Evolutionary conservation across 2,888 invertebrate genomes (phyloP), one percentile per base, ranked within the genome.

Genomic region (Ophion ellenae): DNA sequence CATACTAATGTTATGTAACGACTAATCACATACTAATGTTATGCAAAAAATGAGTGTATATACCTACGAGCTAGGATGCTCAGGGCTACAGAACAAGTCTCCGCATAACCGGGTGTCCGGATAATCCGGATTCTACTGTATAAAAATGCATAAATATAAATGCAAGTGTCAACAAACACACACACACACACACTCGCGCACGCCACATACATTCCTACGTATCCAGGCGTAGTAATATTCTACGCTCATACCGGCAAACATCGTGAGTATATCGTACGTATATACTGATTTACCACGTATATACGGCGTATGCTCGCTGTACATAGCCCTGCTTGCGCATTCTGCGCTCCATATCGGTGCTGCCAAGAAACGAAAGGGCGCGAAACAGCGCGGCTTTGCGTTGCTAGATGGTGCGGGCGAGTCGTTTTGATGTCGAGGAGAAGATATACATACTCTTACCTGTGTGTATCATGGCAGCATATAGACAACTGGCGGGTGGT

Each of bases 251-350:
- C 40, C 40, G 40, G 40, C 40, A 40, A 40, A 40, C 40, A 53
- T 53, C 17, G 53, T 53, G 53, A 57, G 14, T 32, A 64, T 14
- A 64, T 32, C 28, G 64, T 64, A 64, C 64, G 64, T 57, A 57
- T 63, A 79, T 61, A 63, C 77, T 69, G 69, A 70, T 70, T 61
- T 63, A 70, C 32, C 67, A 78, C 45, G 67, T 69, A 78, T 63
- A 79, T 40, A 40, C 40, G 47, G 70, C 53, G 66, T 79, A 71
- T 70, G 67, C 77, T 17, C 28, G 59, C 36, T 69, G 76, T 69
- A 78, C 69, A 78, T 69, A n/a, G 57, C 64, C 17, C 66, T 73
- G 69, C 32, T 63, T 77, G 77, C 57, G 67, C 77, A 77, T 77
- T 77, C 77, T 67, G 40, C 20, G 57, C 32, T 64, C 66, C 66